phyloP scores from a whole-genome alignment of 2,888 invertebrate species.

The Linyphia triangularis region DNA sequence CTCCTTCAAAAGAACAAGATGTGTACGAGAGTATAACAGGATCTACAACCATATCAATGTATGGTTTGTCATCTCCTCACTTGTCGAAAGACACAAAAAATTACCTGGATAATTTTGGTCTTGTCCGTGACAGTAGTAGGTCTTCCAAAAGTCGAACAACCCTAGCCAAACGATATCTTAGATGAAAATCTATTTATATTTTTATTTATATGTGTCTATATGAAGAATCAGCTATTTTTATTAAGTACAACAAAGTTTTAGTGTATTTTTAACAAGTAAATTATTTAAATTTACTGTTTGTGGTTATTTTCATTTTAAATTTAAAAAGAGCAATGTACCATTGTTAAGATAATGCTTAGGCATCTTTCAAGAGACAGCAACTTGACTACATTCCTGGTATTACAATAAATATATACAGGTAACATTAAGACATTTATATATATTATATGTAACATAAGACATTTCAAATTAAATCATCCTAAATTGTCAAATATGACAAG shows the following conservation, averaged over 20 bases:
- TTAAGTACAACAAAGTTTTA: background rate
- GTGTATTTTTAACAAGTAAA: background rate
- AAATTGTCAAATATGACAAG: too few species aligned
- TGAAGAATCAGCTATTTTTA: background rate
- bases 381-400: too few species aligned
- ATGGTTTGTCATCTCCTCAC: constrained; percentile 42
- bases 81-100: constrained; percentile 31
- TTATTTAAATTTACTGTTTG: background rate
- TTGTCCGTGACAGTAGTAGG: background rate
- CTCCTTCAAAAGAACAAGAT: background rate
- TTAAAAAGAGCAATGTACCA: background rate
- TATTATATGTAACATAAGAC: too few species aligned
- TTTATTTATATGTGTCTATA: background rate
- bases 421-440: too few species aligned
- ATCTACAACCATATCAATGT: background rate
- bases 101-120: constrained; percentile 38
- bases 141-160: background rate
- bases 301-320: background rate
- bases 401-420: too few species aligned
- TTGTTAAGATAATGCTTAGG: background rate
- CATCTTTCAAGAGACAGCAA: too few species aligned
- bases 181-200: background rate
- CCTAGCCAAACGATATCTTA: background rate
- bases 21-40: background rate
- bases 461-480: too few species aligned